Base-by-base conservation (phyloP, 2,888 invertebrate species). In the Octonoba sinensis region DNA sequence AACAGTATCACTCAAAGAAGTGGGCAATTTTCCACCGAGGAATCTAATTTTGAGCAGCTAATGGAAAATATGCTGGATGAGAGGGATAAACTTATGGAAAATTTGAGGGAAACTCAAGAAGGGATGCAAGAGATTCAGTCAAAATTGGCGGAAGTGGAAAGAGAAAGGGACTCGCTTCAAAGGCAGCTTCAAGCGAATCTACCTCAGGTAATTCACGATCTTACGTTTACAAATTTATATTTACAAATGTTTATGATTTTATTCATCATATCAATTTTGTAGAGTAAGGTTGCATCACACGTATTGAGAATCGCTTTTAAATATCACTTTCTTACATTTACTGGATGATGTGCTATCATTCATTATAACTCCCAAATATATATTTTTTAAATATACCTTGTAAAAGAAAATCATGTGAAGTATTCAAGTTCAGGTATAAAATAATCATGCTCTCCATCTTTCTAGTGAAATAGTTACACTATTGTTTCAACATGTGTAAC, bases 61-160 rank as follows among this genome's bases (percentile, higher is more conserved):
- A 99, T 99, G 99, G 98, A 99, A 86, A 97, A 97, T 87, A 99
- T 99, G 97, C 92, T 99, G 87, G 99, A 99, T 90, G 99, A 99
- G 90, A 91, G 99, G 87, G 99, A 99, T 91, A 99, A 99, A 90
- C 91, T 99, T 85, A 95, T 98, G 93, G 99, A 99, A 90, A 96
- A 95, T 87, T 90, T 98, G 87, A 92, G 97, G 86, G 98, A 98
- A 91, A 95, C 95, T 71, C 97, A 98, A 73, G 96, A 97, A 89
- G 93, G 96, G 70, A 91, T 97, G 66, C 93, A 93, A 76, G 97
- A 98, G 88, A 92, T 94, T 73, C 96, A 96, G 90, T 91, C 92
- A 83, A 94, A 95, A 87, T 91, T 96, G 86, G 92, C 93, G 87
- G 96, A 96, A 86, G 93, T 95, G 84, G 97, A 99, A 90, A 96